Conservation (phyloP, 2,888 invertebrate species). For the Athalia rosae region DNA sequence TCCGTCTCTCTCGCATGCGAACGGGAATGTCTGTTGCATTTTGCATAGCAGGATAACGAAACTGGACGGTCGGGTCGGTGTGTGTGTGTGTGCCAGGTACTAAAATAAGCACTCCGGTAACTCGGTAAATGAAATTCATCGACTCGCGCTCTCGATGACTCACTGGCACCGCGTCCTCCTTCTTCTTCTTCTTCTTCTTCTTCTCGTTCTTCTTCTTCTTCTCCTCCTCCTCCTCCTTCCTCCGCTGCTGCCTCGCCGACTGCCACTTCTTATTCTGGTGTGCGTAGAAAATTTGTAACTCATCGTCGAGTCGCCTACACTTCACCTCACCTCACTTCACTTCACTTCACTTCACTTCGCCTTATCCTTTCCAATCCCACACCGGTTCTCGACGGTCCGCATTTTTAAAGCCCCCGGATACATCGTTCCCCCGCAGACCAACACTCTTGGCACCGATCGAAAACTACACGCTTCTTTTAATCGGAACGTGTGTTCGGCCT, state of each 20-base stretch:
- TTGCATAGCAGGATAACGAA: constrained; percentile 8
- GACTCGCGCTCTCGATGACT: background rate
- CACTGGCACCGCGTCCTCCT: background rate
- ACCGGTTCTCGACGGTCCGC: too few species aligned
- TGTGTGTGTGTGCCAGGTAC: constrained; percentile 3
- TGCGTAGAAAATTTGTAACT: background rate
- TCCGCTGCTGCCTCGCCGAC: background rate
- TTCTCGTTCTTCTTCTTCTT: constrained; percentile 4
- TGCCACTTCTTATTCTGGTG: background rate
- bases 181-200: too few species aligned
- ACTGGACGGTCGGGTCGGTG: constrained; percentile 8
- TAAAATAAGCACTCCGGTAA: constrained; percentile 4
- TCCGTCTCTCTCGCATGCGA: background rate
- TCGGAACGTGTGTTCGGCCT: too few species aligned
- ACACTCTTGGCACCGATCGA: too few species aligned
- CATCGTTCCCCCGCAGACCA: too few species aligned
- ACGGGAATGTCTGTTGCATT: background rate
- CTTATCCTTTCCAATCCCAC: too few species aligned
- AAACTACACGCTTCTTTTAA: too few species aligned
- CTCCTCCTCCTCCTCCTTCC: background rate
- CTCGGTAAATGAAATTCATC: constrained; percentile 18
- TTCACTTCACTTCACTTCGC: background rate
- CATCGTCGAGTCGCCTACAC: background rate
- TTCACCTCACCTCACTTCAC: background rate
- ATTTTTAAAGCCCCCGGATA: too few species aligned